Percentiles rank a stretch among this genome's conserved stretches.
Evolutionary conservation across 1,140 invertebrate genomes (phyloP).

Genomic region (Argopecten irradians): DNA sequence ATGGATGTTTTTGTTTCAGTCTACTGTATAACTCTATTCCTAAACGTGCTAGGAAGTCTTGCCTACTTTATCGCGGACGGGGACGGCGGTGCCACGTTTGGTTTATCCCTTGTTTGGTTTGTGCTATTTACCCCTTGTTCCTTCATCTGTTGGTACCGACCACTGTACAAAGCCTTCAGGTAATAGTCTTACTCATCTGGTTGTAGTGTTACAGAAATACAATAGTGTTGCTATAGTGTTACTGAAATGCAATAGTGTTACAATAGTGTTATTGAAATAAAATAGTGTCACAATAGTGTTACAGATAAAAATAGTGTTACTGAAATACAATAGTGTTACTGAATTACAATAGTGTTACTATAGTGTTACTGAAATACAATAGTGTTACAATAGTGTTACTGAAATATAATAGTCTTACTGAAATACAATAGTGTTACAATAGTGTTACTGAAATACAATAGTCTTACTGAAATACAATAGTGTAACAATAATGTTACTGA

Average conservation of each 20-base stretch:
- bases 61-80: slow-evolving; percentile 74
- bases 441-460: too few relatives aligned
- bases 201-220: slow-evolving; percentile 23
- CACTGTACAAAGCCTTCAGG: slow-evolving; percentile 91
- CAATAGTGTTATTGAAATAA: too few relatives aligned
- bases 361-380: too few relatives aligned
- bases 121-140: slow-evolving; percentile 96
- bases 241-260: too few relatives aligned
- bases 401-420: too few relatives aligned
- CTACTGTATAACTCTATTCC: slow-evolving; percentile 89
- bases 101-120: slow-evolving; percentile 92
- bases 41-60: slow-evolving; percentile 90
- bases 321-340: neutral
- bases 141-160: slow-evolving; percentile 97
- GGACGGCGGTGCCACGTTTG: slow-evolving; percentile 86
- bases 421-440: too few relatives aligned
- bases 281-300: too few relatives aligned
- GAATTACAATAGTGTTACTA: too few relatives aligned
- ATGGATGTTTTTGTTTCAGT: slow-evolving; percentile 82
- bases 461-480: too few relatives aligned
- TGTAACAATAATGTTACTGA: too few relatives aligned
- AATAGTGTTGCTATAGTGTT: neutral
- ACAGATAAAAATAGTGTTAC: neutral
- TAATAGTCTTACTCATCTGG: too few relatives aligned
- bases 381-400: too few relatives aligned